Evolutionary conservation across 1,140 invertebrate genomes (phyloP).

Genomic region (Macrocentrus cingulum): DNA sequence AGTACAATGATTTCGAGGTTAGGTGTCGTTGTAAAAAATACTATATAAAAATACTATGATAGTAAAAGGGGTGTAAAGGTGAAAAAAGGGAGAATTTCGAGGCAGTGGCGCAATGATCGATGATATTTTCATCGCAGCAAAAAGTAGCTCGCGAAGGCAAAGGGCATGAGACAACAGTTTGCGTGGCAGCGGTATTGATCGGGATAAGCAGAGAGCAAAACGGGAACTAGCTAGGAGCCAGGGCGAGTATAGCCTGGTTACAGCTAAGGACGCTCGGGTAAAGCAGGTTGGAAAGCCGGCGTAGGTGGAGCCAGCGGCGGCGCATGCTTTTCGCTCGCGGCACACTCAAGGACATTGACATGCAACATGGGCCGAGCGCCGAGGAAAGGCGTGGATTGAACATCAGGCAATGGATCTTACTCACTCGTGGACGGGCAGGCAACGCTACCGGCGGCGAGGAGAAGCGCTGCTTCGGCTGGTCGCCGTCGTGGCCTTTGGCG

Average conservation of each 20-base stretch:
- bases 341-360: conserved; percentile 15
- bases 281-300: conserved; percentile 16
- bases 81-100: too few relatives aligned
- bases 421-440: too few relatives aligned
- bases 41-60: too few relatives aligned
- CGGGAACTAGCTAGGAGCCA: conserved; percentile 31
- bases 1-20: background rate
- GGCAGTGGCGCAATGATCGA: too few relatives aligned
- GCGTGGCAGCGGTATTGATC: conserved; percentile 31
- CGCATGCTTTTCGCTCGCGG: conserved; percentile 16
- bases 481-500: conserved; percentile 16
- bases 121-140: too few relatives aligned
- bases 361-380: background rate
- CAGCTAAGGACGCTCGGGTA: conserved; percentile 5
- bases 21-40: too few relatives aligned
- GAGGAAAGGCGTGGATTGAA: background rate
- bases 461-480: background rate
- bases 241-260: conserved; percentile 23
- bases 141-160: conserved; percentile 28
- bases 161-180: conserved; percentile 23
- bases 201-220: conserved; percentile 33
- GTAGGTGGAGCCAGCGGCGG: conserved; percentile 25
- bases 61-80: too few relatives aligned
- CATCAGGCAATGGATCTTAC: background rate
- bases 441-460: background rate